These are phyloP conservation scores for Ptychoptera albimana DNA, from an alignment of 2,888 invertebrate genomes.

Conservation along the genomic window DNA sequence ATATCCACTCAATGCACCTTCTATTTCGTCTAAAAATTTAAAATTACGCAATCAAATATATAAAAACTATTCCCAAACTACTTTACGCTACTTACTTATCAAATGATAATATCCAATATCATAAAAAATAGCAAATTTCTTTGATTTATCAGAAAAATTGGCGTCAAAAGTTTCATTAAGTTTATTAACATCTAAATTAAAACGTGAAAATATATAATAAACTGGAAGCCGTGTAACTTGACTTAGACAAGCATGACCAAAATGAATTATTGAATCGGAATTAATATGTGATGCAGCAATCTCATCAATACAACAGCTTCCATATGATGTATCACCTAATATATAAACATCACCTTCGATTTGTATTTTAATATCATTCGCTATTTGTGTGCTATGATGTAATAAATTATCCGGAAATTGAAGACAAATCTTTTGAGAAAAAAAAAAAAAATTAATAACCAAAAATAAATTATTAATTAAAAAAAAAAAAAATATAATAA, in stretches of 20 bases:
- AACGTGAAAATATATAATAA: conserved; percentile 52
- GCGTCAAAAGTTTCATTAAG: conserved; percentile 19
- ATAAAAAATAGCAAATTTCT: conserved; percentile 42
- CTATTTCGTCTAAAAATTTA: conserved; percentile 1
- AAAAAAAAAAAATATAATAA: conserved; percentile 5
- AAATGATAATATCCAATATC: conserved; percentile 49
- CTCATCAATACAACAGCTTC: conserved; percentile 53
- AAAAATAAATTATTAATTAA: background rate
- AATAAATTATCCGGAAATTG: conserved; percentile 83
- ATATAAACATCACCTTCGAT: conserved; percentile 49
- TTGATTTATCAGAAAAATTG: conserved; percentile 12
- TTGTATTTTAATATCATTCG: conserved; percentile 35
- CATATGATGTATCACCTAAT: conserved; percentile 82
- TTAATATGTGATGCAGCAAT: conserved; percentile 78
- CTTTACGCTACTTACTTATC: conserved; percentile 30
- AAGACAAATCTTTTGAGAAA: conserved; percentile 54
- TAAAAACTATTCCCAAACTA: background rate
- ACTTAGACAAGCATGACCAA: conserved; percentile 78
- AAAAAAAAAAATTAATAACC: conserved; percentile 5
- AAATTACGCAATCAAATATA: background rate
- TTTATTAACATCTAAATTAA: conserved; percentile 34
- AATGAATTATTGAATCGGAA: conserved; percentile 78
- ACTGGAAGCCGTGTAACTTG: conserved; percentile 58
- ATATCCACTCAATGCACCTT: background rate
- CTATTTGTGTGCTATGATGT: conserved; percentile 48